Conservation (phyloP, 2,888 invertebrate genomes). For the Epicampocera succincta region DNA sequence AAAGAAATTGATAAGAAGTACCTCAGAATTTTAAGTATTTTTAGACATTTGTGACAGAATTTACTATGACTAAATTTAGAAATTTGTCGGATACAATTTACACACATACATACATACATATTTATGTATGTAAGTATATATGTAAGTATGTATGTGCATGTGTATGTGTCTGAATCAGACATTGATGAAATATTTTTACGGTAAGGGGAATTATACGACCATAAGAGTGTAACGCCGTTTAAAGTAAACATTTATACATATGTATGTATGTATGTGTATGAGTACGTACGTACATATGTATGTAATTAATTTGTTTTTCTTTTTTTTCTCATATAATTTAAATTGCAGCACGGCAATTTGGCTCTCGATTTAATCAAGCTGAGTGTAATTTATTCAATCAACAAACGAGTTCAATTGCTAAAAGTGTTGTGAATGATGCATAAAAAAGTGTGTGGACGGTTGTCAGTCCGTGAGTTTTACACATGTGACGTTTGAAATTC, state of each 20-base stretch:
- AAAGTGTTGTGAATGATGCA: slow-evolving; percentile 51
- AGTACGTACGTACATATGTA: neutral
- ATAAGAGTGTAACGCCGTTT: neutral
- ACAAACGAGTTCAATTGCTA: slow-evolving; percentile 56
- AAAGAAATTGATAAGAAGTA: no score
- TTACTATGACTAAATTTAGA: no score
- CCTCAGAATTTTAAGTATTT: no score
- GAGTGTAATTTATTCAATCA: slow-evolving; percentile 57
- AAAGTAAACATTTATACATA: neutral
- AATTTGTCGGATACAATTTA: neutral
- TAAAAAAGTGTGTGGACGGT: slow-evolving; percentile 6
- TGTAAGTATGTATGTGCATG: neutral
- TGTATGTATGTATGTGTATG: neutral
- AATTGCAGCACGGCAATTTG: slow-evolving; percentile 35
- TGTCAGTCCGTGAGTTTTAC: no score
- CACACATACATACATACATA: neutral
- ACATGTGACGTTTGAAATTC: no score
- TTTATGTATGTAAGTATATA: neutral
- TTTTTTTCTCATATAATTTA: neutral
- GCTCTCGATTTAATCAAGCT: slow-evolving; percentile 41
- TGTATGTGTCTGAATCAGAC: no score
- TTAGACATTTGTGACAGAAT: no score
- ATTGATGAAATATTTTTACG: no score
- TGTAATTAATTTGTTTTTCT: neutral
- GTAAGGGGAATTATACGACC: neutral